Evolutionary conservation across 2,888 invertebrate species (phyloP).

Genomic region (Conomelus anceps): DNA sequence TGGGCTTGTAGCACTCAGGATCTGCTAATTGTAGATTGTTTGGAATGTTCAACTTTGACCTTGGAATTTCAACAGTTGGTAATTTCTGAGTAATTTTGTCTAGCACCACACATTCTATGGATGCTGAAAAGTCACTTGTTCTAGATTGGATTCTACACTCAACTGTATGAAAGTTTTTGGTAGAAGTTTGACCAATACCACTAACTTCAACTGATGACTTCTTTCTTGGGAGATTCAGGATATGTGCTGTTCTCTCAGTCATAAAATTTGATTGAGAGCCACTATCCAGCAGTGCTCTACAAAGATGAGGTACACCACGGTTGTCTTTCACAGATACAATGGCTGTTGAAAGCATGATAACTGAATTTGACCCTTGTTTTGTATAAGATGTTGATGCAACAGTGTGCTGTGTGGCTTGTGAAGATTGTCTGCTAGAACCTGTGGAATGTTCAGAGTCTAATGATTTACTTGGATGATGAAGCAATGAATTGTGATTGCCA

Average conservation of each 20-base stretch:
- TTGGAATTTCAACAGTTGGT: neutral
- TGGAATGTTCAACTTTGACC: neutral
- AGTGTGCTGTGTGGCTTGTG: neutral
- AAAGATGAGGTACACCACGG: neutral
- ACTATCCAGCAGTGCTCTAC: neutral
- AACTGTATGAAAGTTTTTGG: neutral
- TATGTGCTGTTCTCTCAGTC: neutral
- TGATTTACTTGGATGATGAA: neutral
- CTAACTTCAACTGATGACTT: neutral
- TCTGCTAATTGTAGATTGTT: neutral
- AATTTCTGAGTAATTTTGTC: neutral
- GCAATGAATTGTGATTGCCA: neutral
- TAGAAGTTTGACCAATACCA: neutral
- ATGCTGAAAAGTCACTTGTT: neutral
- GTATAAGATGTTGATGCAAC: neutral
- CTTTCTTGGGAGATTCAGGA: neutral
- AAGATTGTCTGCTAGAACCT: neutral
- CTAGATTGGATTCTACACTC: neutral
- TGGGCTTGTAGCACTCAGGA: neutral
- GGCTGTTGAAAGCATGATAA: neutral
- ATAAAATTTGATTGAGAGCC: neutral
- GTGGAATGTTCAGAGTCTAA: too few relatives aligned
- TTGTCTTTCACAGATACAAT: neutral
- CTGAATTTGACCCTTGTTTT: neutral
- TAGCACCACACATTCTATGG: neutral